A percentile compares a stretch with the other conserved stretches of the same genome.
Evolutionary conservation across 1,140 invertebrate species (phyloP).

Genomic region (Drosophila rhopaloa): DNA sequence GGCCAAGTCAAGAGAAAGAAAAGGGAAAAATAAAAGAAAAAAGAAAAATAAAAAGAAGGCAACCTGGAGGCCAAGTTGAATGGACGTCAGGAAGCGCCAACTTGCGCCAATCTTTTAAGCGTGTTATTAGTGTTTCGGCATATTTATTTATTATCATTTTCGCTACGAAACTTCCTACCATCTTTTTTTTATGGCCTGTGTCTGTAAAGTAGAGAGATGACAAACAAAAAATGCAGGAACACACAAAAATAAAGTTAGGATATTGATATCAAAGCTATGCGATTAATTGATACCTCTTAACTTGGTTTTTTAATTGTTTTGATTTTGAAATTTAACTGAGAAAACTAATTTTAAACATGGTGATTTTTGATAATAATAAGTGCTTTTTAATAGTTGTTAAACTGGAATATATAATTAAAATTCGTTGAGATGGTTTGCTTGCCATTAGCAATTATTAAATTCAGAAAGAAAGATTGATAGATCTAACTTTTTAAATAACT

Average conservation of each 20-base stretch:
- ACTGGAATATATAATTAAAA: too few species aligned
- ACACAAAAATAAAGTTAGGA: background rate
- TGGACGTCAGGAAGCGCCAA: slow-evolving; percentile 69
- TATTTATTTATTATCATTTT: slow-evolving; percentile 82
- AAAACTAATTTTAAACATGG: too few species aligned
- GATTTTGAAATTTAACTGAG: background rate
- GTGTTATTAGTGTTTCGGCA: slow-evolving; percentile 82
- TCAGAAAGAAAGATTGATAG: too few species aligned
- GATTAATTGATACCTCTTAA: background rate
- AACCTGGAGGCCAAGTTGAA: slow-evolving; percentile 8
- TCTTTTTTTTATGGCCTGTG: background rate
- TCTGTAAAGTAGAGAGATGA: slow-evolving; percentile 19
- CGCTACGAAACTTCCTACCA: slow-evolving; percentile 22
- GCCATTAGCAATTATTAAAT: too few species aligned
- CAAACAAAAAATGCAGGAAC: slow-evolving; percentile 33
- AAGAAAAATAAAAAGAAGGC: background rate
- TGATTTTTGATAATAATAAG: too few species aligned
- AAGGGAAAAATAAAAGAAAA: background rate
- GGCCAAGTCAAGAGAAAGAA: slow-evolving; percentile 24
- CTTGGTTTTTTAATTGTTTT: too few species aligned
- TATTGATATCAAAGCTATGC: background rate
- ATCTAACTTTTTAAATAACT: too few species aligned
- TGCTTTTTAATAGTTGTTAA: too few species aligned
- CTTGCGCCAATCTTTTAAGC: slow-evolving; percentile 77
- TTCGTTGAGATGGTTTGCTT: too few species aligned